These are phyloP conservation scores for Tupaia tana DNA, from an alignment of 2,113 vertebrate species.

Conservation along the genomic window DNA sequence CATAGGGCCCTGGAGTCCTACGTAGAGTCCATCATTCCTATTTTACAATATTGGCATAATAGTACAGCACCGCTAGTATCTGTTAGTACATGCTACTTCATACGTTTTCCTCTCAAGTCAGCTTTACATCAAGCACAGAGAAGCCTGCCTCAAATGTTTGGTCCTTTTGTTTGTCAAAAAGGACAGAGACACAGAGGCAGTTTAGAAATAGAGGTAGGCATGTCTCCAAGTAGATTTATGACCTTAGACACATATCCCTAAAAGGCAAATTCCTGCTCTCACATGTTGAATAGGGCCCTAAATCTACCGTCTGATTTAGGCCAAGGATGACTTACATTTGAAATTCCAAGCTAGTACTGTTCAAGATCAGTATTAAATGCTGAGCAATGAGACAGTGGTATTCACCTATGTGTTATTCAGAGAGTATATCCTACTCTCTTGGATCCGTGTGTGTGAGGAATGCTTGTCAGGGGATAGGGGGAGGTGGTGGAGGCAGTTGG, in stretches of 20 bases:
- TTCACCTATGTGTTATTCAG: neutral
- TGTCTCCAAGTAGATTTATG: constrained; percentile 21
- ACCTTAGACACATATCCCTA: neutral
- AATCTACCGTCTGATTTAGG: constrained; percentile 1
- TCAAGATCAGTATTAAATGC: neutral
- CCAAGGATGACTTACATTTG: constrained; percentile 7
- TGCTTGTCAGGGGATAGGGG: neutral
- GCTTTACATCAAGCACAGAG: neutral
- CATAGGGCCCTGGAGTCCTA: neutral
- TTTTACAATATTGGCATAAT: neutral
- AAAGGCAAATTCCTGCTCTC: constrained; percentile 31
- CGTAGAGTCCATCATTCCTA: neutral
- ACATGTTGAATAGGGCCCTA: neutral
- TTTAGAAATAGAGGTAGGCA: neutral
- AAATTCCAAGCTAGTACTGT: neutral
- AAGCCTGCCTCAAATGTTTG: neutral
- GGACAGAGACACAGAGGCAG: neutral
- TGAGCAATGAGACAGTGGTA: neutral
- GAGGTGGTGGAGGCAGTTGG: neutral
- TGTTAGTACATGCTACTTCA: neutral
- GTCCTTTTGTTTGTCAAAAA: neutral
- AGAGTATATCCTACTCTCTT: neutral
- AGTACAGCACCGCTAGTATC: neutral
- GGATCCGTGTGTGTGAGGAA: neutral
- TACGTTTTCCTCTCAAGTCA: neutral